phyloP scores from a whole-genome alignment of 2,797 vertebrate genomes.

The Tympanoctomys barrerae region DNA sequence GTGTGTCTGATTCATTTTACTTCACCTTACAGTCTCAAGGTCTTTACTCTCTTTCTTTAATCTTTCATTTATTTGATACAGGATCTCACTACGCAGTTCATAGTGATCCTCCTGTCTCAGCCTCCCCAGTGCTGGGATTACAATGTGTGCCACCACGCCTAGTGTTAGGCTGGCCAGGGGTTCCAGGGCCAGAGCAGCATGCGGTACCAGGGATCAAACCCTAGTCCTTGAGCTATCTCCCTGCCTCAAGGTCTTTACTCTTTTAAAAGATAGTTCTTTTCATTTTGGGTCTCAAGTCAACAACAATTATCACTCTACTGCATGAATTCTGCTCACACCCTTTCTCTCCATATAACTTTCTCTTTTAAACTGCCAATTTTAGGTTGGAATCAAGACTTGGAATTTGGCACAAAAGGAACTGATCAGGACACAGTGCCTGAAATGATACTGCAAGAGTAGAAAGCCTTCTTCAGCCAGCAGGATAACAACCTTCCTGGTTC shows the following conservation, averaged over 20 bases:
- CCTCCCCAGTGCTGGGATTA: no score
- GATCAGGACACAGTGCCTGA: neutral
- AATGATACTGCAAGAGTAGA: neutral
- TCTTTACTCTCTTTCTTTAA: neutral
- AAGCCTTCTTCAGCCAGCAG: neutral
- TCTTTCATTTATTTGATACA: no score
- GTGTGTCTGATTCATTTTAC: neutral
- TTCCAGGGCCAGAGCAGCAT: no score
- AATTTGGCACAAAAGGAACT: constrained; percentile 30
- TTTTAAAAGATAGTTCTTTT: neutral
- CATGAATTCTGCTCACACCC: neutral
- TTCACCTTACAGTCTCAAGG: neutral
- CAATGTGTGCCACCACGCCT: no score
- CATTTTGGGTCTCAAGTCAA: neutral
- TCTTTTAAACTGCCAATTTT: neutral
- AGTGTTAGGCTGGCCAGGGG: no score
- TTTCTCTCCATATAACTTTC: constrained; percentile 7
- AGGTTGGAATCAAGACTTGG: neutral
- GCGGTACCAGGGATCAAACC: no score
- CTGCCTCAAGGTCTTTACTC: neutral
- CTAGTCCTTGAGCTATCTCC: no score
- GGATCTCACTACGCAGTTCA: no score
- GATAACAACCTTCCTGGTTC: neutral
- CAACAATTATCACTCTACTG: neutral
- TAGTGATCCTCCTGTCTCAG: no score